Percentiles rank a stretch among this genome's conserved stretches.
Conservation (phyloP, 2,797 vertebrate species). For the Notolabrus celidotus region DNA sequence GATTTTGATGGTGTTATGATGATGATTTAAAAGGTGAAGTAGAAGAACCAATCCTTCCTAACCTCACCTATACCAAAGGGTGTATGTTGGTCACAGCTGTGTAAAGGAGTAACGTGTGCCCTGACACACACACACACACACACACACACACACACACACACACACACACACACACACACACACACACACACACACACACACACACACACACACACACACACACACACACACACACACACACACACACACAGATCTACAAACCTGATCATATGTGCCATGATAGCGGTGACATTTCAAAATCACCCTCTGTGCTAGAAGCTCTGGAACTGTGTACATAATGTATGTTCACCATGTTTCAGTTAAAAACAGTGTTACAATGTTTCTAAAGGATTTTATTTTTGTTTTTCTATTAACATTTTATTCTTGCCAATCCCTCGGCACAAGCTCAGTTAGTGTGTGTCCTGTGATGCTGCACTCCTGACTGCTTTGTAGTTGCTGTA, state of each 20-base stretch:
- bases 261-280: slow-evolving; percentile 51
- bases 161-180: slow-evolving; percentile 23
- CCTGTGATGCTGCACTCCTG: slow-evolving; percentile 68
- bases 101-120: neutral
- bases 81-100: slow-evolving; percentile 61
- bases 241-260: slow-evolving; percentile 32
- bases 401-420: slow-evolving; percentile 55
- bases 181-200: slow-evolving; percentile 23
- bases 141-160: slow-evolving; percentile 28
- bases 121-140: slow-evolving; percentile 19
- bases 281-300: slow-evolving; percentile 41
- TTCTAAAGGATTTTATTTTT: slow-evolving; percentile 45
- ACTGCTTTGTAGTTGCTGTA: slow-evolving; percentile 60
- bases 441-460: slow-evolving; percentile 66
- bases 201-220: slow-evolving; percentile 22
- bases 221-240: slow-evolving; percentile 23
- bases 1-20: slow-evolving; percentile 1
- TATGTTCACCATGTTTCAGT: slow-evolving; percentile 61
- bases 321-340: slow-evolving; percentile 80
- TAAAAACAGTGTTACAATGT: slow-evolving; percentile 45
- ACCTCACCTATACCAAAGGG: slow-evolving; percentile 79
- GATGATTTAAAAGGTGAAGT: slow-evolving; percentile 35
- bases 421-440: slow-evolving; percentile 46
- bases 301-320: slow-evolving; percentile 69
- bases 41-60: slow-evolving; percentile 45